phyloP scores from a whole-genome alignment of 35 echinoderm and acorn worm species.

The Heliocidaris tuberculata region DNA sequence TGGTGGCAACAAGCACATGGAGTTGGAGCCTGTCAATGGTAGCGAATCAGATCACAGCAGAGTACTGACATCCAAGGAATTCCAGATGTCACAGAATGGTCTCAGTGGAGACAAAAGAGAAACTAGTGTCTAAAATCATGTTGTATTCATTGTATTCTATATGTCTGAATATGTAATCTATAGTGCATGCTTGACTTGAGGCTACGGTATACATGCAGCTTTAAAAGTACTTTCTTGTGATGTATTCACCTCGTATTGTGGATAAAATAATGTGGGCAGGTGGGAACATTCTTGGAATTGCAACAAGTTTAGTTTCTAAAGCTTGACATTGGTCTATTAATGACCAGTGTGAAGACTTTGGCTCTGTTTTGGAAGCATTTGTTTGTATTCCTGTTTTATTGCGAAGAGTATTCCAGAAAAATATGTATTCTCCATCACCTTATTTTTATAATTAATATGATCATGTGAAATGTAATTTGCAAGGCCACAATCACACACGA shows the following conservation, averaged over 20 bases:
- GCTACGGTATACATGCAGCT: not conserved
- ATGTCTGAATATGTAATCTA: not conserved
- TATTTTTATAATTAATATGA: no score
- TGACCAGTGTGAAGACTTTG: no score
- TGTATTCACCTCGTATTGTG: not conserved
- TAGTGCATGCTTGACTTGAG: not conserved
- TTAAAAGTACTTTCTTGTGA: not conserved
- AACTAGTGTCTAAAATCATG: conserved; percentile 51
- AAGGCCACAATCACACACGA: no score
- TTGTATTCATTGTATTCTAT: conserved; percentile 19
- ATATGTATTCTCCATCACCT: no score
- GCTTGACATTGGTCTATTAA: no score
- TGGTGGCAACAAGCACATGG: conserved; percentile 24
- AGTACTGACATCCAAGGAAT: conserved; percentile 27
- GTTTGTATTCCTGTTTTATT: no score
- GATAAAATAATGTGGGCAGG: not conserved
- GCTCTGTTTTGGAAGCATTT: no score
- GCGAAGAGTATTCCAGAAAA: no score
- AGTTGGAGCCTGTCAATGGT: conserved; percentile 28
- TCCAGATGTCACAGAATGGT: conserved; percentile 38
- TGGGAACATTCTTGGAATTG: not conserved
- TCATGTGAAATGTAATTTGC: no score
- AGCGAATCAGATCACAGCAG: conserved; percentile 29
- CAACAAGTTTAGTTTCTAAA: no score
- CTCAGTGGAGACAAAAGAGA: conserved; percentile 50